Base-by-base conservation (phyloP, 2,888 invertebrate species). In the Xestoiulus laeticollis region DNA sequence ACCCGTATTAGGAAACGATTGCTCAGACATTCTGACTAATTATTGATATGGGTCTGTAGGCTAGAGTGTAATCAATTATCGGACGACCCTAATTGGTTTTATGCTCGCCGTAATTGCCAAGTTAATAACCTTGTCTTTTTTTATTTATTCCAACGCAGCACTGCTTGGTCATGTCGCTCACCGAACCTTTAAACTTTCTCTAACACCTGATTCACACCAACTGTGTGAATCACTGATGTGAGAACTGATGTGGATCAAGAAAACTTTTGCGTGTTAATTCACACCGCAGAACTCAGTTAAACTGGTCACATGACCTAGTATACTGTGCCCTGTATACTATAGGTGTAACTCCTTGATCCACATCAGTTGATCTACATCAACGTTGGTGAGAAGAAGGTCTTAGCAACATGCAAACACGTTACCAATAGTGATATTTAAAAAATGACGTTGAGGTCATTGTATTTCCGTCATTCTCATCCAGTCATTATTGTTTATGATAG, bases 1-100 rank as follows among this genome's bases (percentile, higher is more conserved):
- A 68, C 12, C 68, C 22, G 22, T 1, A 26, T 22, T 68, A 26
- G 26, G 26, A 68, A 68, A 68, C 68, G 26, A 68, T 68, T 68
- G 68, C 68, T 26, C 26, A 59, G n/a, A 59, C 59, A 59, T 59
- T 59, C 59, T 12, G 26, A 26, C 68, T 68, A 68, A 68, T 68
- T 68, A 22, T 68, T 26, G 68, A 68, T 68, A 26, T 68, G 68
- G 26, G 68, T 26, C 68, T 68, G 68, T 68, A 68, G 68, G 68
- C 26, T 68, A 22, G 59, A 59, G 68, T 68, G 68, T 22, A 68
- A 68, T 68, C 68, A 68, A 68, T 68, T 22, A 68, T 68, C 68
- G 68, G 68, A 68, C 68, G 68, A 68, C 68, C 68, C 68, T 68
- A 68, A 68, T 68, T 68, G 22, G 68, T 68, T 68, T 68, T 26